phyloP scores from a whole-genome alignment of 2,888 invertebrate species.

The Eucriotettix oculatus region DNA sequence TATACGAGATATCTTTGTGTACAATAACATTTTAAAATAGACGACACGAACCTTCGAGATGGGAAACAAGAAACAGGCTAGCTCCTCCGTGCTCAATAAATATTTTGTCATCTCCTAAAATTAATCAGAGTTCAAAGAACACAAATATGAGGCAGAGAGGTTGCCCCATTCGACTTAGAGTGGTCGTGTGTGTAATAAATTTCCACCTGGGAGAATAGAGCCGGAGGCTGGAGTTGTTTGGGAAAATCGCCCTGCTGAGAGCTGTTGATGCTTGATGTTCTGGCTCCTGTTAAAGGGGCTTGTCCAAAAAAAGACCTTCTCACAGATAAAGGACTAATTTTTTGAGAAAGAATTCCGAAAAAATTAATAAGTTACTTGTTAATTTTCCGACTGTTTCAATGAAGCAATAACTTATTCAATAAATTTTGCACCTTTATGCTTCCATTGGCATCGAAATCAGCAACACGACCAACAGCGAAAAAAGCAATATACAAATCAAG shows the following conservation, averaged over 20 bases:
- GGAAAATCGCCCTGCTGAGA: background rate
- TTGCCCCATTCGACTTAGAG: background rate
- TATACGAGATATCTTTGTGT: background rate
- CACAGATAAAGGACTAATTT: too few relatives aligned
- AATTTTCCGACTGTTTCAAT: too few relatives aligned
- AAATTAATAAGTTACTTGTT: too few relatives aligned
- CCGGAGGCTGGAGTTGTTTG: background rate
- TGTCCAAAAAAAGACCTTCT: too few relatives aligned
- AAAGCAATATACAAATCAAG: too few relatives aligned
- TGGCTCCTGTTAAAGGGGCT: too few relatives aligned
- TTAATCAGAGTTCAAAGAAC: background rate
- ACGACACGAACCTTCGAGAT: background rate
- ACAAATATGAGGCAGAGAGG: background rate
- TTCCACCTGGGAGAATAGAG: background rate
- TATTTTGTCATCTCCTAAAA: background rate
- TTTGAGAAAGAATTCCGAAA: too few relatives aligned
- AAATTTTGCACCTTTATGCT: too few relatives aligned
- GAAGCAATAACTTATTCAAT: too few relatives aligned
- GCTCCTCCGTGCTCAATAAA: background rate
- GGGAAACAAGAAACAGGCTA: background rate
- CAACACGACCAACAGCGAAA: too few relatives aligned
- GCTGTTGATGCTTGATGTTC: too few relatives aligned
- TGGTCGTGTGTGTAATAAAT: background rate
- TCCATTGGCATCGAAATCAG: too few relatives aligned
- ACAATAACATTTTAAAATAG: background rate